Base-by-base conservation (phyloP, 2,797 vertebrate species). In the Esox masquinongy region DNA sequence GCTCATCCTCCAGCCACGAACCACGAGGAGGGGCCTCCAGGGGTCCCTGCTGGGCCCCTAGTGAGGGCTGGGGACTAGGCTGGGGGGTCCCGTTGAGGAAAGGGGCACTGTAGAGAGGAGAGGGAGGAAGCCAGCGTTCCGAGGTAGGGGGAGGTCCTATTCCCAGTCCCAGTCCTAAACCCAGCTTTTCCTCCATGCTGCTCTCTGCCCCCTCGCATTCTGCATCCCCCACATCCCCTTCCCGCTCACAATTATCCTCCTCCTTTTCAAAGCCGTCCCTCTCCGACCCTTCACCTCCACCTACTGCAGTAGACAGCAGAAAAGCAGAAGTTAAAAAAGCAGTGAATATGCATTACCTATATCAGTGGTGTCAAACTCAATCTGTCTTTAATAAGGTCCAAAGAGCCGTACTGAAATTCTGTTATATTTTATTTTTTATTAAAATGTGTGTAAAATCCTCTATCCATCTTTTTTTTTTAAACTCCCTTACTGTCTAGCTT, bases 101-200 rank as follows among this genome's bases (percentile, higher is more conserved):
- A 53, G 94, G 94, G 36, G 93, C 94, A 34, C 94, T 95, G 82
- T 95, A 95, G 26, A 95, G 92, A 0, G 94, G 94, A 17, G 94
- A 95, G 74, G 94, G 94, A 78, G 94, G 94, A 56, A 95, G 86
- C 94, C 94, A 95, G 75, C 94, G 88, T 73, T 95, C 94, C 26
- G 94, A 94, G 16, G 94, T 88, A 26, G 94, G 92, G 0, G 94
- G 93, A 1, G 93, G 92, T 79, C 93, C 94, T 72, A 95, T 94
- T 73, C 94, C 93, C 43, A 95, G 77, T 68, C 94, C 92, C 1
- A 95, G 85, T 34, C 93, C 93, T 82, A 95, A 85, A 22, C 93
- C 93, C 47, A 95, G 76, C 88, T 95, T 95, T 75, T 95, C 93
- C 59, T 95, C 94, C 90, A 95, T 94, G 83, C 92, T 94, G 86